These are phyloP conservation scores for Globodera rostochiensis DNA, from an alignment of 1,140 invertebrate species.

Conservation along the genomic window DNA sequence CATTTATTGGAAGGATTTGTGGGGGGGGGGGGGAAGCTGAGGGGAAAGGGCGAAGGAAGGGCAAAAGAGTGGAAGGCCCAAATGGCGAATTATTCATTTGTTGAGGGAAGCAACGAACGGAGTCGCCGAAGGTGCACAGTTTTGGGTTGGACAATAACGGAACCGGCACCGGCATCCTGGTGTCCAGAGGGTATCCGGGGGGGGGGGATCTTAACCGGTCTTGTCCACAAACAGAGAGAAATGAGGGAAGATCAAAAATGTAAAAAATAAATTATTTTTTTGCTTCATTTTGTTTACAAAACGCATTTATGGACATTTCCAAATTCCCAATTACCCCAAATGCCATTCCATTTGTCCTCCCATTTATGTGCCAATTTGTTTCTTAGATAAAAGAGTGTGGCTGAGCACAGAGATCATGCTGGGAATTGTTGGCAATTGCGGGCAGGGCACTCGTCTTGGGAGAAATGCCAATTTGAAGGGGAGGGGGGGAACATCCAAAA, in stretches of 20 bases:
- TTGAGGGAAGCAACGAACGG: not conserved
- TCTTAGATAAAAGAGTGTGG: not conserved
- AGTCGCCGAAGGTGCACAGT: not conserved
- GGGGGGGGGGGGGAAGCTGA: not conserved
- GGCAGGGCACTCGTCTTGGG: not conserved
- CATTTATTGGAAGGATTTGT: not conserved
- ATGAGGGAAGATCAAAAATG: not conserved
- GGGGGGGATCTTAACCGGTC: too few species aligned
- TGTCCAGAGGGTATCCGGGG: too few species aligned
- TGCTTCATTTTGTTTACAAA: too few species aligned
- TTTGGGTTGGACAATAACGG: not conserved
- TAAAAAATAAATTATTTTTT: not conserved
- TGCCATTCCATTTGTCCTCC: not conserved
- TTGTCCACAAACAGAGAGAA: not conserved
- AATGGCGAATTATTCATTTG: slow-evolving; percentile 19
- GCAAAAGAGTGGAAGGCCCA: not conserved
- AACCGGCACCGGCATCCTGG: not conserved
- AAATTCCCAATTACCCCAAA: not conserved
- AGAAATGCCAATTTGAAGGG: not conserved
- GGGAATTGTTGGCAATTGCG: not conserved
- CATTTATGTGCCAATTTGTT: not conserved
- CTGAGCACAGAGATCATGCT: not conserved
- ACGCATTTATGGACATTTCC: too few species aligned
- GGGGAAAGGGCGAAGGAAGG: not conserved
- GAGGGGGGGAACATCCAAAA: too few species aligned